Evolutionary conservation across 2,797 vertebrate genomes (phyloP).

Genomic region (Acanthurus tractus): DNA sequence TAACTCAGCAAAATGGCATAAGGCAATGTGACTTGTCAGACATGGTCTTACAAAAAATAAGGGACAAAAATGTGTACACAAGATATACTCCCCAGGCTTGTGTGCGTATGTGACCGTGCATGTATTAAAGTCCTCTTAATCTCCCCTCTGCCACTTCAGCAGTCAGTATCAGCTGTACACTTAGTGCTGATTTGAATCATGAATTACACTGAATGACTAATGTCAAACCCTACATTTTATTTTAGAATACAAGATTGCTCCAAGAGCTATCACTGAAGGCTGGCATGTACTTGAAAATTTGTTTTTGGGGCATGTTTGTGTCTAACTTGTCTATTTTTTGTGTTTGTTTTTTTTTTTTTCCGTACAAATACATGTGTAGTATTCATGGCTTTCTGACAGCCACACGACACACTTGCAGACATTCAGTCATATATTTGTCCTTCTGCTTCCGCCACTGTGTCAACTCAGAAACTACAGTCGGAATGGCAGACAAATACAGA

Average conservation of each 20-base stretch:
- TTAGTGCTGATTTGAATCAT: slow-evolving; percentile 34
- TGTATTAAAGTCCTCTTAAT: slow-evolving; percentile 44
- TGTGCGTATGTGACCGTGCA: slow-evolving; percentile 35
- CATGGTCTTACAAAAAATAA: slow-evolving; percentile 24
- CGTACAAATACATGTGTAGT: slow-evolving; percentile 5
- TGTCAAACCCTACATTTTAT: slow-evolving; percentile 15
- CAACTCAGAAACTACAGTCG: slow-evolving; percentile 38
- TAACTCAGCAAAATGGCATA: slow-evolving; percentile 39
- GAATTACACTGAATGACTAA: slow-evolving; percentile 24
- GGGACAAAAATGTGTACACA: slow-evolving; percentile 7
- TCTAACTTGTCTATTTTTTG: not conserved
- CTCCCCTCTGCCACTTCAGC: slow-evolving; percentile 52
- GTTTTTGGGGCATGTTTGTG: not conserved
- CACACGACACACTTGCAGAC: slow-evolving; percentile 6
- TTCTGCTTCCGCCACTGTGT: slow-evolving; percentile 33
- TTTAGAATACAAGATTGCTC: not conserved
- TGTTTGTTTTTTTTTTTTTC: not conserved
- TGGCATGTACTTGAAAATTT: not conserved
- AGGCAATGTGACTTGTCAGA: slow-evolving; percentile 12
- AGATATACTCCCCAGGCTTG: slow-evolving; percentile 20
- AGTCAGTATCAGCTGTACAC: slow-evolving; percentile 17
- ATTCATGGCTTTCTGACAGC: slow-evolving; percentile 17
- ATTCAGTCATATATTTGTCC: slow-evolving; percentile 31
- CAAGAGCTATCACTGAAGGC: not conserved
- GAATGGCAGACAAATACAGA: slow-evolving; percentile 32